Evolutionary conservation across 2,888 invertebrate genomes (phyloP).

Genomic region (Spatulosminthurus flaviceps): DNA sequence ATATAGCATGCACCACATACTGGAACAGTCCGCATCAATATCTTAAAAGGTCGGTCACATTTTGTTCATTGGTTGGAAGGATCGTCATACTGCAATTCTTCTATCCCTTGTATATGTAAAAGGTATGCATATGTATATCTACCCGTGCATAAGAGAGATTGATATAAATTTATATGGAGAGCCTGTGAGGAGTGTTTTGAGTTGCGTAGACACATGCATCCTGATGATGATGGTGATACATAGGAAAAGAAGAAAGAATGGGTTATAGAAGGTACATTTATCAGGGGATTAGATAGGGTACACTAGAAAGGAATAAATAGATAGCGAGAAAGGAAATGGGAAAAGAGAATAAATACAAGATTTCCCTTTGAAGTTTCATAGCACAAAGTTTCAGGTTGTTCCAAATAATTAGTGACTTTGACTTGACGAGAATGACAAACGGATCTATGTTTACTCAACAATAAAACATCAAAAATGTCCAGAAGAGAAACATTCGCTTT

Average conservation of each 20-base stretch:
- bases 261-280: slow-evolving; percentile 47
- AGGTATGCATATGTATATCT: too few relatives aligned
- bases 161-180: too few relatives aligned
- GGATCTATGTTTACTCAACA: slow-evolving; percentile 55
- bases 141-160: too few relatives aligned
- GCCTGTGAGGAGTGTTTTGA: neutral
- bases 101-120: neutral
- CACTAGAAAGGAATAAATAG: slow-evolving; percentile 30
- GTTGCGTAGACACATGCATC: too few relatives aligned
- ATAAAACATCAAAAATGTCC: slow-evolving; percentile 60
- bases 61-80: neutral
- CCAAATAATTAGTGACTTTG: slow-evolving; percentile 64
- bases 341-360: slow-evolving; percentile 61
- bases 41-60: slow-evolving; percentile 18
- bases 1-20: neutral
- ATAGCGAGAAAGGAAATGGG: slow-evolving; percentile 53
- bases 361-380: slow-evolving; percentile 63
- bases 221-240: too few relatives aligned
- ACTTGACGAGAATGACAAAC: slow-evolving; percentile 48
- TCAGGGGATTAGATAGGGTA: slow-evolving; percentile 50
- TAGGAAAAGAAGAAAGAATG: slow-evolving; percentile 34
- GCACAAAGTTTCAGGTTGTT: slow-evolving; percentile 63
- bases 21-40: neutral
- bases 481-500: slow-evolving; percentile 49
- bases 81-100: neutral